Conservation (phyloP, 2,888 invertebrate species). For the Sussaba pulchella region DNA sequence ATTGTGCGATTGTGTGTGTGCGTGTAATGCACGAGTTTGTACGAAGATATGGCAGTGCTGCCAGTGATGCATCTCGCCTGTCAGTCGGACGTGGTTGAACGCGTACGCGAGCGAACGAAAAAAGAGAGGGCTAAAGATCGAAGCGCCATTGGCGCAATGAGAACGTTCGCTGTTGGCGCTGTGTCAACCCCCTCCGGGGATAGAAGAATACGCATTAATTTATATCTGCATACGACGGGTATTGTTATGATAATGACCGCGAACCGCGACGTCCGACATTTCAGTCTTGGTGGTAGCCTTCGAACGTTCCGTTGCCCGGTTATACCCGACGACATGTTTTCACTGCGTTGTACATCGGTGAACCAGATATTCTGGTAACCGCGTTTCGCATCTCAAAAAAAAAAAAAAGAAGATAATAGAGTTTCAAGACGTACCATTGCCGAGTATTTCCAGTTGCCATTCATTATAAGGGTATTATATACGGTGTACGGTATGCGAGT, state of each 20-base stretch:
- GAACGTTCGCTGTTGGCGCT: constrained; percentile 49
- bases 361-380: constrained; percentile 74
- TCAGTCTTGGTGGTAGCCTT: neutral
- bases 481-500: too few relatives aligned
- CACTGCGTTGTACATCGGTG: constrained; percentile 43
- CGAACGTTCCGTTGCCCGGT: neutral
- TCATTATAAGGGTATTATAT: neutral
- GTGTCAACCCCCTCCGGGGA: constrained; percentile 77
- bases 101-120: constrained; percentile 48
- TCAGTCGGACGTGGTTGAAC: constrained; percentile 56
- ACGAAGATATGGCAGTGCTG: constrained; percentile 13
- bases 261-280: constrained; percentile 56
- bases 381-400: constrained; percentile 59
- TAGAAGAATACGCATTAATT: constrained; percentile 84
- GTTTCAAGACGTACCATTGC: neutral
- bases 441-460: neutral
- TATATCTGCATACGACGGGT: constrained; percentile 81
- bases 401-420: too few relatives aligned
- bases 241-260: constrained; percentile 83
- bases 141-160: neutral
- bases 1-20: constrained; percentile 15
- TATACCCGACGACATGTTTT: neutral
- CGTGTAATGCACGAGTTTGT: constrained; percentile 48
- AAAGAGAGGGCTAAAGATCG: neutral
- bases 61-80: constrained; percentile 64